Evolutionary conservation across 2,888 invertebrate species (phyloP).

Genomic region (Furcula furcula): DNA sequence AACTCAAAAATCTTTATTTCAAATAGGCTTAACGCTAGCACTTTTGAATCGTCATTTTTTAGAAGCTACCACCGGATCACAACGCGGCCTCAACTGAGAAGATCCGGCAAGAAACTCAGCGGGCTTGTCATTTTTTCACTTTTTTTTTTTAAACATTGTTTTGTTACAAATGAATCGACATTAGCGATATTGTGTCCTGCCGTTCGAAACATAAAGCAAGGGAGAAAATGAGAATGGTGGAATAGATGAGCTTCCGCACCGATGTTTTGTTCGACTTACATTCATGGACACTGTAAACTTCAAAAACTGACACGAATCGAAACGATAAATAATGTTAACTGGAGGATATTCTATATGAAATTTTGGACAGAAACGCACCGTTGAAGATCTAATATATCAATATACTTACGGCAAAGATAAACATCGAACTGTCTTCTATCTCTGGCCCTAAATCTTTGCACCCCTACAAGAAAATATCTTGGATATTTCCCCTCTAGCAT

Average conservation of each 20-base stretch:
- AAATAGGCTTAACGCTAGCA: too few relatives aligned
- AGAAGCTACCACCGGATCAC: too few relatives aligned
- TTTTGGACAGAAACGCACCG: slow-evolving; percentile 13
- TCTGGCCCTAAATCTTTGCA: slow-evolving; percentile 54
- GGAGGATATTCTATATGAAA: slow-evolving; percentile 17
- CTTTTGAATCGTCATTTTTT: too few relatives aligned
- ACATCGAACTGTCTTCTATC: slow-evolving; percentile 40
- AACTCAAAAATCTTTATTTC: too few relatives aligned
- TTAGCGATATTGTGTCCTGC: too few relatives aligned
- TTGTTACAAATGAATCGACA: too few relatives aligned
- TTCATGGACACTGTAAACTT: slow-evolving; percentile 13
- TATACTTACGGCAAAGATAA: slow-evolving; percentile 39
- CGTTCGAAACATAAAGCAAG: too few relatives aligned
- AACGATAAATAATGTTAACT: slow-evolving; percentile 12
- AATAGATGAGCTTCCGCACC: slow-evolving; percentile 31
- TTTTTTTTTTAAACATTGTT: too few relatives aligned
- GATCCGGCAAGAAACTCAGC: too few relatives aligned
- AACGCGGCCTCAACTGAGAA: too few relatives aligned
- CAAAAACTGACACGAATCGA: slow-evolving; percentile 5
- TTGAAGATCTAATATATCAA: slow-evolving; percentile 39
- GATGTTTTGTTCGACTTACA: slow-evolving; percentile 21
- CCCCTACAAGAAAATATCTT: slow-evolving; percentile 50
- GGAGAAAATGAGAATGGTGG: slow-evolving; percentile 30
- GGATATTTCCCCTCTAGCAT: slow-evolving; percentile 38
- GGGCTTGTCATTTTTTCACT: too few relatives aligned